Percentiles rank a stretch among this genome's conserved stretches.
Evolutionary conservation across 1,140 invertebrate genomes (phyloP).

Genomic region (Proctacanthus coquilletti): DNA sequence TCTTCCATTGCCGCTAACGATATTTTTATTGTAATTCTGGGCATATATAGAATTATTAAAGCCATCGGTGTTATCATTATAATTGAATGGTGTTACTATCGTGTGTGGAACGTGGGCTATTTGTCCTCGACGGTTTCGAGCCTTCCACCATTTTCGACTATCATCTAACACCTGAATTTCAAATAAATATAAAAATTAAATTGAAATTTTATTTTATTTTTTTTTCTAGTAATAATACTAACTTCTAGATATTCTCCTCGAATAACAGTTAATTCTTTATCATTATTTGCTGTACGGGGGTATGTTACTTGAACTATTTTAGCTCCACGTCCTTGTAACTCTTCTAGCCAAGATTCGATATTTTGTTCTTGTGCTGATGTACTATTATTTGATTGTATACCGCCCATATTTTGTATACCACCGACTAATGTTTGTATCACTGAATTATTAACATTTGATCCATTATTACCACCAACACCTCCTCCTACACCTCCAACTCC

Average conservation of each 20-base stretch:
- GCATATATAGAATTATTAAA: constrained; percentile 60
- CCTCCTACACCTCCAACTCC: no score
- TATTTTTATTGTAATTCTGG: constrained; percentile 13
- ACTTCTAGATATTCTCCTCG: constrained; percentile 93
- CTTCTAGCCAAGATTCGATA: constrained; percentile 49
- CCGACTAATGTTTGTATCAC: constrained; percentile 17
- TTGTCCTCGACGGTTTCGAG: constrained; percentile 73
- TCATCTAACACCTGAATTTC: constrained; percentile 71
- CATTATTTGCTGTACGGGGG: constrained; percentile 91
- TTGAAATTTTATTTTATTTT: background rate
- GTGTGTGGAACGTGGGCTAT: constrained; percentile 94
- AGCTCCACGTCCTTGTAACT: constrained; percentile 53
- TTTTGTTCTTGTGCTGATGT: background rate
- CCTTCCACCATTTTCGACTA: constrained; percentile 97
- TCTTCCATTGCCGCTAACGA: background rate
- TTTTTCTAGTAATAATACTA: constrained; percentile 10
- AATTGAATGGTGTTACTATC: constrained; percentile 63
- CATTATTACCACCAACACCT: no score
- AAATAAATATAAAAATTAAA: constrained; percentile 5
- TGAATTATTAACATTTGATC: no score
- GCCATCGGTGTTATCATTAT: constrained; percentile 35
- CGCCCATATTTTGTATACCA: constrained; percentile 21
- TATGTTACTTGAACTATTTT: constrained; percentile 88
- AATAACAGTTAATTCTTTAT: constrained; percentile 91
- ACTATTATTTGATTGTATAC: background rate